These are phyloP conservation scores for Rhagologus leucostigma DNA, from an alignment of 2,113 vertebrate genomes.

Conservation along the genomic window DNA sequence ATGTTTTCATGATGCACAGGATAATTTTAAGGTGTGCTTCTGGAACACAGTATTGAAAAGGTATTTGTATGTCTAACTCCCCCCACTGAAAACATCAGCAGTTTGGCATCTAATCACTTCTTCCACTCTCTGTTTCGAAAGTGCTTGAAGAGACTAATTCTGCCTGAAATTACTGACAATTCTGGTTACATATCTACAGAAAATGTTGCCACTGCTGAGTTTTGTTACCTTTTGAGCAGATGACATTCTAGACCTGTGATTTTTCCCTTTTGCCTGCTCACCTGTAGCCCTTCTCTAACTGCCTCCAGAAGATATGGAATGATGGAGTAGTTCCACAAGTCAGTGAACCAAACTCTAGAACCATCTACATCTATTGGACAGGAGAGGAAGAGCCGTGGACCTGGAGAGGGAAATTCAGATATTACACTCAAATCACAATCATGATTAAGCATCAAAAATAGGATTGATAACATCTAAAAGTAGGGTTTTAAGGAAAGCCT, in stretches of 20 bases:
- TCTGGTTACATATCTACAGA: not conserved
- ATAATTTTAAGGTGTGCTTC: not conserved
- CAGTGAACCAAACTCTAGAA: slow-evolving; percentile 97
- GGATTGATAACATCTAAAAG: not conserved
- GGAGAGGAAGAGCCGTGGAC: slow-evolving; percentile 93
- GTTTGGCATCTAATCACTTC: not conserved
- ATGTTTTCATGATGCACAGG: not conserved
- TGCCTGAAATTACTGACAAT: not conserved
- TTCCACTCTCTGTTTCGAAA: not conserved
- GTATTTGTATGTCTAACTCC: not conserved
- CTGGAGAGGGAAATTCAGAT: slow-evolving; percentile 63
- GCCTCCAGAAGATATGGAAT: slow-evolving; percentile 97
- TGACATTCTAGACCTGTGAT: not conserved
- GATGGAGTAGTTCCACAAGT: slow-evolving; percentile 99
- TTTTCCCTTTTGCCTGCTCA: slow-evolving; percentile 49
- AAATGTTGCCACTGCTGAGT: not conserved
- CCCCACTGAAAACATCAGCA: not conserved
- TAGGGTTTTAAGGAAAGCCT: not conserved
- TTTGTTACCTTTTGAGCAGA: not conserved
- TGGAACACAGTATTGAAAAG: not conserved
- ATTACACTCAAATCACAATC: not conserved
- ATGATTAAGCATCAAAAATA: not conserved
- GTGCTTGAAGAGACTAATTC: not conserved
- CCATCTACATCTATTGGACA: slow-evolving; percentile 97
- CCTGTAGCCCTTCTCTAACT: slow-evolving; percentile 96